Evolutionary conservation across 1,140 invertebrate species (phyloP).

Genomic region (Cardiocondyla obscurior): DNA sequence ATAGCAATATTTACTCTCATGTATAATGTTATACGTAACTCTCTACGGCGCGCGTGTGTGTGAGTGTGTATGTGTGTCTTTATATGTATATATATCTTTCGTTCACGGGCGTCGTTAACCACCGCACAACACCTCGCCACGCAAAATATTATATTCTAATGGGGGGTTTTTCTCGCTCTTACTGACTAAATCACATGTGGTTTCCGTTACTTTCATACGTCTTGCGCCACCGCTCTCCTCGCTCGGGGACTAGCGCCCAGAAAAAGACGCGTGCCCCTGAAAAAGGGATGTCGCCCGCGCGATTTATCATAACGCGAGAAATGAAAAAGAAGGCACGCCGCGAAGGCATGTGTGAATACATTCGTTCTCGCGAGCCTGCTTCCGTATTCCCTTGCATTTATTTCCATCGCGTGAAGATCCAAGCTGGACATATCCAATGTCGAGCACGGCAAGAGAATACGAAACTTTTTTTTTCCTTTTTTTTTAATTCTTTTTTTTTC

Average conservation of each 20-base stretch:
- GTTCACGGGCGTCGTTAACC: conserved; percentile 42
- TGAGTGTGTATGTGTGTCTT: conserved; percentile 62
- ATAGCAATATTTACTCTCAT: conserved; percentile 72
- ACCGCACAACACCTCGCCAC: conserved; percentile 47
- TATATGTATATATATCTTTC: background rate
- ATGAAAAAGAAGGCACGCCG: conserved; percentile 63
- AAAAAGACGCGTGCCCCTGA: conserved; percentile 5
- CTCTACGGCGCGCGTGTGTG: conserved; percentile 57
- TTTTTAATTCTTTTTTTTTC: background rate
- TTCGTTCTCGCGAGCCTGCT: background rate
- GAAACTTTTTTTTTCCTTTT: background rate
- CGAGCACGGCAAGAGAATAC: background rate
- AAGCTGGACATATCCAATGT: background rate
- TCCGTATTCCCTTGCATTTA: background rate
- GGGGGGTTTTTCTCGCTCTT: conserved; percentile 77
- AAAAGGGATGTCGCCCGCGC: background rate
- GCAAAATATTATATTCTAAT: conserved; percentile 72
- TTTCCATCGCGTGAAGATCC: background rate
- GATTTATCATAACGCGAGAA: conserved; percentile 28
- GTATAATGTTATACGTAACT: conserved; percentile 65
- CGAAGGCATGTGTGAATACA: conserved; percentile 41
- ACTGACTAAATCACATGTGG: conserved; percentile 83
- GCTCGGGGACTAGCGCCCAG: background rate
- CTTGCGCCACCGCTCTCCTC: conserved; percentile 70
- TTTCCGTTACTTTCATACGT: conserved; percentile 80